phyloP scores from a whole-genome alignment of 2,888 invertebrate species.

The Prionchulus punctatus region DNA sequence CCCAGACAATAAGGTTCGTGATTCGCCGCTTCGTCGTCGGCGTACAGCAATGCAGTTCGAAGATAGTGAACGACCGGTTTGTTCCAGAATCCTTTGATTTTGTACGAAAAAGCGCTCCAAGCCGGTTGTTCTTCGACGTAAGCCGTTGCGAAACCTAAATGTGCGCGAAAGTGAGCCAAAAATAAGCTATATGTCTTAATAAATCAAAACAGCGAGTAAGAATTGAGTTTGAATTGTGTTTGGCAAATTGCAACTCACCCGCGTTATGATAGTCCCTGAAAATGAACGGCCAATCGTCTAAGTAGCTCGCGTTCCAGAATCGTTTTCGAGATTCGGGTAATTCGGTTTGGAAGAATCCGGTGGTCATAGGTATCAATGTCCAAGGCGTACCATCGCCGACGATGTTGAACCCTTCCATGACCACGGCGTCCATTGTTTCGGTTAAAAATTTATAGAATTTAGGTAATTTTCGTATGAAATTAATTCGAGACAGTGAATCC shows the following conservation, averaged over 20 bases:
- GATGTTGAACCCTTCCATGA: slow-evolving; percentile 3
- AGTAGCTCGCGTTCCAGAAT: slow-evolving; percentile 7
- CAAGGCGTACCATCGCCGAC: slow-evolving; percentile 3
- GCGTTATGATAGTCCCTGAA: slow-evolving; percentile 2
- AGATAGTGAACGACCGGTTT: slow-evolving; percentile 6
- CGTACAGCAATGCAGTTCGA: not conserved
- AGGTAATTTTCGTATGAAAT: slow-evolving; percentile 2
- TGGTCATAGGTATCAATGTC: not conserved
- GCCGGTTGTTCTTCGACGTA: slow-evolving; percentile 64
- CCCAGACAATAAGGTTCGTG: slow-evolving; percentile 8
- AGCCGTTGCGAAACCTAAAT: slow-evolving; percentile 55
- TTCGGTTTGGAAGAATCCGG: slow-evolving; percentile 1
- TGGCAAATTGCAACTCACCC: too few species aligned
- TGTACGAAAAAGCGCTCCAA: slow-evolving; percentile 63
- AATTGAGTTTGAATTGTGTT: too few species aligned
- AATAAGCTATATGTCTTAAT: too few species aligned
- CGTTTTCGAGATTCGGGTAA: slow-evolving; percentile 6
- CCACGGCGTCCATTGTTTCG: not conserved
- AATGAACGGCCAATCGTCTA: slow-evolving; percentile 6
- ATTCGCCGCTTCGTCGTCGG: not conserved
- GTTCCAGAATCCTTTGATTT: slow-evolving; percentile 45
- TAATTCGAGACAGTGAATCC: slow-evolving; percentile 3
- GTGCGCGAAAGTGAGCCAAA: too few species aligned
- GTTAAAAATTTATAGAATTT: not conserved
- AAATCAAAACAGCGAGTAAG: too few species aligned